These are phyloP conservation scores for Sebastes trivittatus DNA, from an alignment of 2,797 vertebrate species.

Conservation along the genomic window DNA sequence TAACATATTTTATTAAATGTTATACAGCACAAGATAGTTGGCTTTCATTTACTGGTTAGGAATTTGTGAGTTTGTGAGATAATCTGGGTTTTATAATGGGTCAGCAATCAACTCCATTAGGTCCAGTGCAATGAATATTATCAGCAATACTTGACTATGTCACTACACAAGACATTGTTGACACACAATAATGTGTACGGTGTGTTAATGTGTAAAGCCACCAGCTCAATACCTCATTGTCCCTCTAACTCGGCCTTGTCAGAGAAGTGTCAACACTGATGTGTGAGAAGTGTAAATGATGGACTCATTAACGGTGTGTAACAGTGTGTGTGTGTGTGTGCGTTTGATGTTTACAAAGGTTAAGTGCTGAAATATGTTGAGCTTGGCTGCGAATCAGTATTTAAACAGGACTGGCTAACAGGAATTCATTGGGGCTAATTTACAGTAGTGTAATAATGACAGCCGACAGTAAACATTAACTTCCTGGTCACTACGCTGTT, in stretches of 20 bases:
- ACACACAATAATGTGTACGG: background rate
- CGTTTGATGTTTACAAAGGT: conserved; percentile 47
- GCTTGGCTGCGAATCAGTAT: conserved; percentile 31
- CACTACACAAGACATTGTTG: background rate
- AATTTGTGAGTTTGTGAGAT: background rate
- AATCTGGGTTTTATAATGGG: background rate
- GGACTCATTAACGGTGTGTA: conserved; percentile 40
- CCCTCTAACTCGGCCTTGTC: conserved; percentile 33
- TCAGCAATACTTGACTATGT: background rate
- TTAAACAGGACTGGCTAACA: conserved; percentile 25
- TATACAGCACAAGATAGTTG: background rate
- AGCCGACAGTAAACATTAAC: background rate
- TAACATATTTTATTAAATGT: background rate
- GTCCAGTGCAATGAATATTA: conserved; percentile 6
- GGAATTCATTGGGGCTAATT: conserved; percentile 21
- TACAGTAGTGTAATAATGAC: conserved; percentile 1
- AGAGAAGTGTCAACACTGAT: conserved; percentile 47
- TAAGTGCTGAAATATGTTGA: conserved; percentile 54
- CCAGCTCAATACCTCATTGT: conserved; percentile 12
- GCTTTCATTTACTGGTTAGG: background rate
- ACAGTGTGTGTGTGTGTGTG: conserved; percentile 26
- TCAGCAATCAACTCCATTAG: background rate
- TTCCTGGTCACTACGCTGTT: conserved; percentile 6
- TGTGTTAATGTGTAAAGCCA: conserved; percentile 8
- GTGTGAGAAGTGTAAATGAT: conserved; percentile 55